Base-by-base conservation (phyloP, 37 sponge, comb jelly and placozoan genomes). In the Dysidea cf. avara region DNA sequence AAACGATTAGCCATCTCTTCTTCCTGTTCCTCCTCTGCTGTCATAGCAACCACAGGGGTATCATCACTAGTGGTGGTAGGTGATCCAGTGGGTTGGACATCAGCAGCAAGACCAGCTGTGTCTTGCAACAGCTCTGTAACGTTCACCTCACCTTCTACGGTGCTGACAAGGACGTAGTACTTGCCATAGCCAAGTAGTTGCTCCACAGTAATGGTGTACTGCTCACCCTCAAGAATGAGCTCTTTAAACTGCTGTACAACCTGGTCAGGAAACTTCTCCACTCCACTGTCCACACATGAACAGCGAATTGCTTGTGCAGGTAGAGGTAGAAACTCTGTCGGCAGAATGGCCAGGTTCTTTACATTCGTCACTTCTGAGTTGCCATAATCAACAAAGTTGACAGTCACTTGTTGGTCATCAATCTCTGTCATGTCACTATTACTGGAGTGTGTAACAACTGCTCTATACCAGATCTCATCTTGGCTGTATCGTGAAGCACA, bases 381-480 rank as follows among this genome's bases (percentile, higher is more conserved):
- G 59, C 59, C 59, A 57, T 57, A 57, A 13, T 57, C 59, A 6
- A 57, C 59, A 18, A 32, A 57, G 25, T 20, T 57, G 22, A 86
- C 81, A 30, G 59, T 57, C 59, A 57, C 59, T 32, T 30, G 29
- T 30, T 32, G 29, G 11, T 26, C 6, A 13, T 57, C 59, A 26
- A 57, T 30, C 59, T 57, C 31, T 26, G 31, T 30, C 2, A 57
- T 30, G 29, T 1, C 16, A 30, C 59, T 32, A 30, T 30, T 26
- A 12, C 31, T 32, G 59, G n/a, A n/a, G n/a, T n/a, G n/a, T n/a
- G n/a, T n/a, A n/a, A 87, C 49, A 26, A 53, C 21, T 3, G 56
- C 77, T 21, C 87, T 37, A 54, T 87, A 87, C 79, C 79, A 81
- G 22, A 3, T 2, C 7, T 49, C 56, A 66, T 87, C 83, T 17